A percentile compares a stretch with the other conserved stretches of the same genome.
Evolutionary conservation across 2,797 vertebrate genomes (phyloP).

Genomic region (Tadarida brasiliensis): DNA sequence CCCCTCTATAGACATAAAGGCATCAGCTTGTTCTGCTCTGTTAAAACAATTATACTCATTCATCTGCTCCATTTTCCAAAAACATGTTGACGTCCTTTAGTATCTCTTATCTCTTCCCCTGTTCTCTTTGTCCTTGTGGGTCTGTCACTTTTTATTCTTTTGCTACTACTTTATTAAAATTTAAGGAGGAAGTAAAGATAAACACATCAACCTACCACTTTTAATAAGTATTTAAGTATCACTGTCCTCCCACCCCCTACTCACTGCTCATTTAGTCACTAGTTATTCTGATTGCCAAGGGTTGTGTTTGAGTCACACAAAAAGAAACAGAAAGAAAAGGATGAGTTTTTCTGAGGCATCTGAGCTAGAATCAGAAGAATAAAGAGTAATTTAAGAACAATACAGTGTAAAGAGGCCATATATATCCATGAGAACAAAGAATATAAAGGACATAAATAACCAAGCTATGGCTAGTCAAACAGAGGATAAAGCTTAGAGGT

Average conservation of each 20-base stretch:
- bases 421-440: background rate
- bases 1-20: background rate
- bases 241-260: background rate
- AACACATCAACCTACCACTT: background rate
- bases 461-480: background rate
- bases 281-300: background rate
- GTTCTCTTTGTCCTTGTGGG: background rate
- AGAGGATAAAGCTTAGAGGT: background rate
- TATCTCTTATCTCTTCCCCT: background rate
- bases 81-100: background rate
- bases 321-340: conserved; percentile 21
- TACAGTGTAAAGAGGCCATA: background rate
- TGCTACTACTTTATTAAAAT: background rate
- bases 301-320: background rate
- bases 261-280: background rate
- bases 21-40: background rate
- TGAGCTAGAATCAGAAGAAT: background rate
- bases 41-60: background rate
- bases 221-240: background rate
- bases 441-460: background rate
- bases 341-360: background rate
- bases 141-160: background rate
- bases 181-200: conserved; percentile 6
- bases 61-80: background rate
- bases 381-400: background rate